phyloP scores from a whole-genome alignment of 2,113 vertebrate genomes.

The Syrmaticus mikado region DNA sequence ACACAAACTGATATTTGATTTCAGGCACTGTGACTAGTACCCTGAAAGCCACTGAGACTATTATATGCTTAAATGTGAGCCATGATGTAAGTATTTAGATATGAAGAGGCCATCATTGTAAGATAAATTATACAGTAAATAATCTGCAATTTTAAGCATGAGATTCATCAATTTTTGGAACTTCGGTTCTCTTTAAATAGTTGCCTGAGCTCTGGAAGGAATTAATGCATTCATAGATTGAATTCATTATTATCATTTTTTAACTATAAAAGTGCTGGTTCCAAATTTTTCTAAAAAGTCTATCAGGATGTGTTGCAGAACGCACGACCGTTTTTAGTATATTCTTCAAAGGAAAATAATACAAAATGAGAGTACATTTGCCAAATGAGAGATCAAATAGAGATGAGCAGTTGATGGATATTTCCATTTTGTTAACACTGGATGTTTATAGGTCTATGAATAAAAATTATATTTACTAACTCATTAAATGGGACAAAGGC shows the following conservation, averaged over 20 bases:
- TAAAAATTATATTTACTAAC: not conserved
- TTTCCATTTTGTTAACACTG: not conserved
- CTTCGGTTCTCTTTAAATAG: not conserved
- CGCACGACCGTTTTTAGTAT: not conserved
- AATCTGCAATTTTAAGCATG: not conserved
- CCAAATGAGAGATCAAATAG: not conserved
- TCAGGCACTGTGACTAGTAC: not conserved
- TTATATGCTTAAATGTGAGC: not conserved
- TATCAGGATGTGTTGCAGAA: not conserved
- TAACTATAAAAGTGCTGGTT: not conserved
- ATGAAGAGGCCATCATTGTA: not conserved
- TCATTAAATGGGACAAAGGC: not conserved
- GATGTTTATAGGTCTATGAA: not conserved
- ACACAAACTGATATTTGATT: not conserved
- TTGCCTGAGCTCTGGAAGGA: not conserved
- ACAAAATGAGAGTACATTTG: not conserved
- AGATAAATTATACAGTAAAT: not conserved
- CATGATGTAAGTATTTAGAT: not conserved
- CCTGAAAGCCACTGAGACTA: not conserved
- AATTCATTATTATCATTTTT: not conserved
- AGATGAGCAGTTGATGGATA: not conserved
- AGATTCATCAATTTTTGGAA: not conserved
- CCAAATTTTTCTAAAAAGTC: not conserved
- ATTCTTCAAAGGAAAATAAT: not conserved
- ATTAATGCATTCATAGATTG: fast-evolving